Percentiles rank a stretch among this genome's conserved stretches.
Conservation (phyloP, 2,888 invertebrate genomes). For the Cyaniris semiargus region DNA sequence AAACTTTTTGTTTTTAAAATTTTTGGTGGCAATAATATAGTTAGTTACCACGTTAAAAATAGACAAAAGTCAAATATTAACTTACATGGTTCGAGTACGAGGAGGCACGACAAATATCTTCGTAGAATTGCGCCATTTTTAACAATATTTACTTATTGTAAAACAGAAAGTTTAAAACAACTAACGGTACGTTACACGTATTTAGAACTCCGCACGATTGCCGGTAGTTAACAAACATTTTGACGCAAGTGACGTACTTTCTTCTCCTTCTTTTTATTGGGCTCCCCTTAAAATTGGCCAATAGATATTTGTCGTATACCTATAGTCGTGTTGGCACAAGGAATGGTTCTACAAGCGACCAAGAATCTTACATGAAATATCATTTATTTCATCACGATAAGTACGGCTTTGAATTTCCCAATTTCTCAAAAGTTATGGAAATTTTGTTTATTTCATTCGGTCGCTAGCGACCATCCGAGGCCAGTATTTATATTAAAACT, state of each 20-base stretch:
- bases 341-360: constrained; percentile 1
- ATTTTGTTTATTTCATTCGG: background rate
- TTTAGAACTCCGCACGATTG: background rate
- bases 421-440: background rate
- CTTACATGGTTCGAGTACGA: background rate
- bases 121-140: background rate
- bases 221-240: background rate
- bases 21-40: background rate
- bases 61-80: constrained; percentile 11
- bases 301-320: constrained; percentile 18
- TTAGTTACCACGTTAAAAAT: background rate
- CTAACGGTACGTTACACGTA: background rate
- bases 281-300: background rate
- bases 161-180: background rate
- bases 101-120: constrained; percentile 11
- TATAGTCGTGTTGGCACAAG: background rate
- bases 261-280: background rate
- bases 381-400: background rate
- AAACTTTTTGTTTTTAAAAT: background rate
- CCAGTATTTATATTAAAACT: constrained; percentile 21
- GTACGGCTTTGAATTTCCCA: background rate
- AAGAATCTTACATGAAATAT: background rate
- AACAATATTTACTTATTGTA: background rate
- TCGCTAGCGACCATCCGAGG: background rate
- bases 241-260: background rate